A percentile compares a stretch with the other conserved stretches of the same genome.
Conservation (phyloP, 2,888 invertebrate species). For the Phorcus lineatus region DNA sequence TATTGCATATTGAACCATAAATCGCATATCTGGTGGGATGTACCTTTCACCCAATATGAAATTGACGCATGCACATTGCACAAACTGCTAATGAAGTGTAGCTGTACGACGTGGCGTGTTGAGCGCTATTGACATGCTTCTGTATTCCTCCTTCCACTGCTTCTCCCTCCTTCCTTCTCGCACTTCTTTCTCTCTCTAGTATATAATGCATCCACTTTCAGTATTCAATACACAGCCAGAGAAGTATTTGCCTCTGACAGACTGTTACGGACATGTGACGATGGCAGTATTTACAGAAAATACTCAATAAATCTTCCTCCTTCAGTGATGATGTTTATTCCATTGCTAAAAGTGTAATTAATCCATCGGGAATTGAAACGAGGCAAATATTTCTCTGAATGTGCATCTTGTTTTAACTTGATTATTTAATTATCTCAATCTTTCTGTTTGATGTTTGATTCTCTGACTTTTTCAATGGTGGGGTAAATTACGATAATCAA, state of each 20-base stretch:
- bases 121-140: too few species aligned
- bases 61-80: constrained; percentile 1
- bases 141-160: neutral
- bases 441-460: constrained; percentile 14
- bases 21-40: neutral
- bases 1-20: neutral
- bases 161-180: neutral
- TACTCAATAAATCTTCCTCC: constrained; percentile 15
- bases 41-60: constrained; percentile 2
- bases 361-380: neutral
- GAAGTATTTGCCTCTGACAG: neutral
- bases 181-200: too few species aligned
- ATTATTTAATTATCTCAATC: constrained; percentile 13
- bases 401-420: constrained; percentile 15
- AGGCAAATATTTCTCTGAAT: constrained; percentile 14
- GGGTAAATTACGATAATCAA: constrained; percentile 12
- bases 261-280: neutral
- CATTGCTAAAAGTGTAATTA: neutral
- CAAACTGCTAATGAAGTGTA: neutral
- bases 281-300: constrained; percentile 2
- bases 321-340: constrained; percentile 16
- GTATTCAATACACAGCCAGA: neutral
- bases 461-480: constrained; percentile 7
- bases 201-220: too few species aligned
- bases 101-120: too few species aligned